These are phyloP conservation scores for Lampris megalopsis DNA, from an alignment of 2,113 vertebrate species.

Conservation along the genomic window DNA sequence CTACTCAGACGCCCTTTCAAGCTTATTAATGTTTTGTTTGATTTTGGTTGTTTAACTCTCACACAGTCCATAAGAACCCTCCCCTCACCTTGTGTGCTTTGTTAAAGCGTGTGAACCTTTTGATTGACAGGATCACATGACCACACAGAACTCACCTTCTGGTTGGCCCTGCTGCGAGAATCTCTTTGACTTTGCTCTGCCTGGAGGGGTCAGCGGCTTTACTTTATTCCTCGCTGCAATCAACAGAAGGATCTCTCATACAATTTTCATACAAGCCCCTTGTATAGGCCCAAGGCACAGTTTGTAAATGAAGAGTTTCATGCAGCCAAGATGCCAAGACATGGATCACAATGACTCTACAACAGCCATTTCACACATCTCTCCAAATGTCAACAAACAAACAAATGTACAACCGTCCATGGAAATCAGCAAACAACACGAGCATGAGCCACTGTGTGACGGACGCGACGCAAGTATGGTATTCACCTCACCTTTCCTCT, in stretches of 20 bases:
- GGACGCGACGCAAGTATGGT: background rate
- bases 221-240: slow-evolving; percentile 72
- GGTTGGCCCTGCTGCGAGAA: background rate
- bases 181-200: slow-evolving; percentile 37
- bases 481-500: slow-evolving; percentile 64
- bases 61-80: too few relatives aligned
- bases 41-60: too few relatives aligned
- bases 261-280: background rate
- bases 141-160: slow-evolving; percentile 60
- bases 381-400: background rate
- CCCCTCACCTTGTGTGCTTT: too few relatives aligned
- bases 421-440: background rate
- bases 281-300: background rate
- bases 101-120: too few relatives aligned
- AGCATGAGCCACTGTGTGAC: background rate
- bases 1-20: too few relatives aligned
- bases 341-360: background rate
- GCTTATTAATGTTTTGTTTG: too few relatives aligned
- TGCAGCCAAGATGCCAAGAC: background rate
- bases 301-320: background rate
- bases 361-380: background rate
- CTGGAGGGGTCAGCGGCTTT: slow-evolving; percentile 51
- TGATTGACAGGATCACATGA: background rate
- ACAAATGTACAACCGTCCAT: background rate
- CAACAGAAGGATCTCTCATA: slow-evolving; percentile 47